Evolutionary conservation across 2,113 vertebrate genomes (phyloP), one percentile per base, ranked within the genome.

Genomic region (Rhadina sibilatrix): DNA sequence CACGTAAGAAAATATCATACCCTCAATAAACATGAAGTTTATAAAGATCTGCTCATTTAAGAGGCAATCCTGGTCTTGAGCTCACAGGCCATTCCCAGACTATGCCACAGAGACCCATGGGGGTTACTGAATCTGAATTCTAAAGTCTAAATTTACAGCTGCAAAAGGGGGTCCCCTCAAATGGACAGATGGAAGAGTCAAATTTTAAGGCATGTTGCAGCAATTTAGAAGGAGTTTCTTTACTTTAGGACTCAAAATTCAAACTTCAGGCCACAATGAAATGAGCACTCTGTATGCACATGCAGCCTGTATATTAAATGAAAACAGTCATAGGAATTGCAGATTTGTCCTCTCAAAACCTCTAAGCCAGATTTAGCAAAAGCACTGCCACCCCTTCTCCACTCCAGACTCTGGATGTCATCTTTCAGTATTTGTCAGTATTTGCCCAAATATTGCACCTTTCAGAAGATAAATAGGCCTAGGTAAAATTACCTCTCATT

Each of bases 241-340:
- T 33, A n/a, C 66, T 74, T 66, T 13, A 84, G 35, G 33, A 74
- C 21, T 46, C 21, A 50, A 81, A 83, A 83, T 47, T 52, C 42
- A 47, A 74, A 59, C 27, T 59, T 63, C 4, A 49, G 5, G 31
- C 42, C 64, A 57, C 12, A 77, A 10, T 7, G 11, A 81, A 78
- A 66, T 0, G 1, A 2, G 1, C 19, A 56, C 33, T 44, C 33
- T 35, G 21, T 11, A 37, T 15, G 44, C 16, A 50, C 24, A 27
- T 12, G 46, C 1, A 2, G 28, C 13, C 53, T 83, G 35, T 5
- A 57, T 2, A 15, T 60, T 28, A 65, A 90, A 37, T 25, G 40
- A 38, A 83, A 83, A 37, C 5, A 47, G 11, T 5, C 5, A 27
- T 1, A 64, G 35, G 80, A 80, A 20, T 9, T 22, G n/a, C 1